phyloP scores from a whole-genome alignment of 2,797 vertebrate genomes.

The Typhlichthys eigenmanni region DNA sequence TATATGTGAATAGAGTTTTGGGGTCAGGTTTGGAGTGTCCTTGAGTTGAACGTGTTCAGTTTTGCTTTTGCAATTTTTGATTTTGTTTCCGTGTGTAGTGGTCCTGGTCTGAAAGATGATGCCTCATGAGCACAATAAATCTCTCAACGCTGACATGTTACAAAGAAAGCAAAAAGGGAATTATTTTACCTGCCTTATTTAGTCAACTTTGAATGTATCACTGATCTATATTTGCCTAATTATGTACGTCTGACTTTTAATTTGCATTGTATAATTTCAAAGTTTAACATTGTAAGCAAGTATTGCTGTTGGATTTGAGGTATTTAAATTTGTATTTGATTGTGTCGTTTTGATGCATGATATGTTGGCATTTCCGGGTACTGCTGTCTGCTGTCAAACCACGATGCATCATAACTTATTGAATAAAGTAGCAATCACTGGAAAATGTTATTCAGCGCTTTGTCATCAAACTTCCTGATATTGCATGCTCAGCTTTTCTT shows the following conservation, averaged over 20 bases:
- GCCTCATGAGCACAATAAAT: slow-evolving; percentile 25
- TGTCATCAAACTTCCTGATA: too few species aligned
- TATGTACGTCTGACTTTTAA: slow-evolving; percentile 3
- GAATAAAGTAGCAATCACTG: slow-evolving; percentile 62
- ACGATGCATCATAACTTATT: slow-evolving; percentile 1
- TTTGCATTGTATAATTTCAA: background rate
- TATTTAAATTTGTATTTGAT: slow-evolving; percentile 12
- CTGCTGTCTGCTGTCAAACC: slow-evolving; percentile 3
- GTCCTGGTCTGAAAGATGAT: background rate
- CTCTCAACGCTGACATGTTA: slow-evolving; percentile 21
- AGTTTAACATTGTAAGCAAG: background rate
- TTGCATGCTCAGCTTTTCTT: too few species aligned
- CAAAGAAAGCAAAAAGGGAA: slow-evolving; percentile 22
- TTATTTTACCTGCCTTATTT: slow-evolving; percentile 16
- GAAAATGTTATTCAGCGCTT: slow-evolving; percentile 24
- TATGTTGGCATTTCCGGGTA: background rate
- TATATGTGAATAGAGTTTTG: too few species aligned
- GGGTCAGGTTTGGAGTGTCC: too few species aligned
- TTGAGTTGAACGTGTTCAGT: too few species aligned
- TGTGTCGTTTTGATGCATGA: slow-evolving; percentile 15
- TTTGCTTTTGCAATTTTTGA: background rate
- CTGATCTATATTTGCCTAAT: background rate
- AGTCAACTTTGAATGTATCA: slow-evolving; percentile 5
- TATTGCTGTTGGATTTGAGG: slow-evolving; percentile 3
- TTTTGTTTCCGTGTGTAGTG: background rate